phyloP scores from a whole-genome alignment of 2,888 invertebrate genomes.

The Clitarchus hookeri region DNA sequence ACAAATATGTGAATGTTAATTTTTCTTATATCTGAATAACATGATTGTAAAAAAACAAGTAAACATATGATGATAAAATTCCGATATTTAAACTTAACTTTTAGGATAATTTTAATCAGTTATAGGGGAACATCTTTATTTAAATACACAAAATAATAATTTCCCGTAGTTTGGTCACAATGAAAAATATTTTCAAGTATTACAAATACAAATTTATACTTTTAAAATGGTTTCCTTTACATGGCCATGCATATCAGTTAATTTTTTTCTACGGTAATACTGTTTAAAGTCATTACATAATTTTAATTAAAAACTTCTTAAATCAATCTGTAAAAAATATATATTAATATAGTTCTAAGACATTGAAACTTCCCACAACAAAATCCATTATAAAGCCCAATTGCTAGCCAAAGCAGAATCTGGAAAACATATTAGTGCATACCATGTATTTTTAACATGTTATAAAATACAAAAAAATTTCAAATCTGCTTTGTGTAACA shows the following conservation, averaged over 20 bases:
- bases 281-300: background rate
- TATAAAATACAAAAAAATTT: too few relatives aligned
- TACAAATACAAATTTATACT: background rate
- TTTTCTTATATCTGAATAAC: too few relatives aligned
- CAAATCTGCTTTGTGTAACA: too few relatives aligned
- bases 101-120: background rate
- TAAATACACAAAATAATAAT: background rate
- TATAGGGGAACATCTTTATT: background rate
- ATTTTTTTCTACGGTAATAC: background rate
- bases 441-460: background rate
- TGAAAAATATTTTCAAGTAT: background rate
- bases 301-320: background rate
- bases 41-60: too few relatives aligned
- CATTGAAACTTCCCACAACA: background rate
- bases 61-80: too few relatives aligned
- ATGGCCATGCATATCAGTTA: background rate
- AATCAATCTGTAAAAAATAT: background rate
- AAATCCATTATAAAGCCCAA: background rate
- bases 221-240: background rate
- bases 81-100: too few relatives aligned
- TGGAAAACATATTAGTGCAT: background rate
- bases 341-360: background rate
- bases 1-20: too few relatives aligned
- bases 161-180: background rate
- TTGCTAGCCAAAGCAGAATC: background rate